Evolutionary conservation across 1,140 invertebrate species (phyloP), one percentile per base, ranked within the genome.

Genomic region (Aleiodes sp.): DNA sequence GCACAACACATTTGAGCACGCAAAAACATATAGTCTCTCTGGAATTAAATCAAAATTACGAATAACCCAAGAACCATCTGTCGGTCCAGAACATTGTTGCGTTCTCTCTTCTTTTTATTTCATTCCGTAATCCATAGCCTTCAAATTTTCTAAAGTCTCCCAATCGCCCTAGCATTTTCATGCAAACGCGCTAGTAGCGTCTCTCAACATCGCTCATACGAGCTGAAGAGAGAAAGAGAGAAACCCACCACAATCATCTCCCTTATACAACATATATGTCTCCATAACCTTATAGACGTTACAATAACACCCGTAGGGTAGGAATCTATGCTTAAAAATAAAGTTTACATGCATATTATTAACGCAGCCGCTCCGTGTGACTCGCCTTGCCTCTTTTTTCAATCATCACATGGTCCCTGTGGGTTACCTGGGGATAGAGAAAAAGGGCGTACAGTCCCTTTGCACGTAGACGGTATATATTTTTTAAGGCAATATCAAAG

Each of bases 101-200:
- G 64, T 35, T 52, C 29, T 19, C 26, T 9, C 37, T 16, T n/a
- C n/a, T n/a, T n/a, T n/a, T n/a, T n/a, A n/a, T n/a, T n/a, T n/a
- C n/a, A n/a, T n/a, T n/a, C 4, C 56, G 46, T 71, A 72, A 74
- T 74, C 73, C 72, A 74, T 74, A 72, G 73, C 64, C 12, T 64
- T 66, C 46, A 74, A 74, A 74, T 72, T 74, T 74, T 74, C 65
- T 70, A 74, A 72, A 72, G 73, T 74, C 68, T 68, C 24, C 67
- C 73, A 74, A 74, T 74, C 73, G 72, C 67, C 65, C 71, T 19
- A 19, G 73, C 64, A 74, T 74, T 74, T 74, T 74, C 62, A 74
- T 74, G 73, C 73, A 72, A 74, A 74, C 31, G 16, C 21, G 37
- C 28, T 21, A 14, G 62, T 43, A 43, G 21, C 62, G 37, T 65